phyloP scores from a whole-genome alignment of 2,888 invertebrate genomes.

The Ellobium chinense region DNA sequence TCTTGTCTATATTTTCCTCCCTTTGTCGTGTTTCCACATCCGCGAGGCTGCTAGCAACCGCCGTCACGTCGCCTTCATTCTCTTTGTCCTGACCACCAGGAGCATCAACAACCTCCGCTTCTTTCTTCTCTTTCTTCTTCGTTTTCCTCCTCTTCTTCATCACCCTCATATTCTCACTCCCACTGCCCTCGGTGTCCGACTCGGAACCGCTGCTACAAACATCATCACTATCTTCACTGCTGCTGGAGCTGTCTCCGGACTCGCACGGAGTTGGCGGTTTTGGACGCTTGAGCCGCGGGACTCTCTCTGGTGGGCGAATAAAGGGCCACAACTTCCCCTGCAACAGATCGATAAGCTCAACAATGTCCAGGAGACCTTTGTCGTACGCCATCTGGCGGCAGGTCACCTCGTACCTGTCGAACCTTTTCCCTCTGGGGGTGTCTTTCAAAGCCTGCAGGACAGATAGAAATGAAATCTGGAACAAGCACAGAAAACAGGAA shows the following conservation, averaged over 20 bases:
- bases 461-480: background rate
- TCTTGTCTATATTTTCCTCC: too few relatives aligned
- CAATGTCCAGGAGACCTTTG: conserved; percentile 64
- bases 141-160: conserved; percentile 1
- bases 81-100: too few relatives aligned
- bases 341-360: conserved; percentile 73
- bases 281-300: conserved; percentile 58
- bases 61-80: background rate
- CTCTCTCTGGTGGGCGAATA: conserved; percentile 58
- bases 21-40: background rate
- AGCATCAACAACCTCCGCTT: too few relatives aligned
- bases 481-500: background rate
- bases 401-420: conserved; percentile 59
- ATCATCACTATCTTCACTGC: conserved; percentile 4
- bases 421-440: conserved; percentile 9
- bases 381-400: conserved; percentile 77
- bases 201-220: background rate
- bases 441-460: conserved; percentile 32
- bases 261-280: conserved; percentile 52
- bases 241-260: background rate
- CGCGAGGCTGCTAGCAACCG: background rate
- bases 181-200: background rate
- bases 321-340: conserved; percentile 68
- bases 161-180: background rate
- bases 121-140: background rate